Evolutionary conservation across 92 coral and sea anemone species (phyloP).

Genomic region (Porites rus): DNA sequence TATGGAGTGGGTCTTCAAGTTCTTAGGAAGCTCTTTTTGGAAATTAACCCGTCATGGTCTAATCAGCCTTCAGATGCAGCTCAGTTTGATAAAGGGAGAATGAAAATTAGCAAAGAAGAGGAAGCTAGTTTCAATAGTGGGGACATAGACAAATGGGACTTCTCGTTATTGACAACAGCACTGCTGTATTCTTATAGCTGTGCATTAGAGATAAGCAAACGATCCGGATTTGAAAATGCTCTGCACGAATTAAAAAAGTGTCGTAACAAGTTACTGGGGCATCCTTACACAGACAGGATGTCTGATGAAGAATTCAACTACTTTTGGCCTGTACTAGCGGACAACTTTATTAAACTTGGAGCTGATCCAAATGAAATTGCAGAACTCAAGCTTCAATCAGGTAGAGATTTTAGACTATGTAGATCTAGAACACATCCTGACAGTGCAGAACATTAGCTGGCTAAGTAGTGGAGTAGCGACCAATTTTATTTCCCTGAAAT

Average conservation of each 20-base stretch:
- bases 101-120: slow-evolving; percentile 61
- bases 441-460: neutral
- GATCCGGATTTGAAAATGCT: slow-evolving; percentile 42
- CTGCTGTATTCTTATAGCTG: slow-evolving; percentile 70
- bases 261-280: slow-evolving; percentile 79
- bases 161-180: slow-evolving; percentile 80
- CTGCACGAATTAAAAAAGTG: slow-evolving; percentile 62
- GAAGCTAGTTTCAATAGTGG: slow-evolving; percentile 63
- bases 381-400: slow-evolving; percentile 13
- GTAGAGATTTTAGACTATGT: neutral
- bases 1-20: slow-evolving; percentile 76
- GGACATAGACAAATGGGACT: slow-evolving; percentile 83
- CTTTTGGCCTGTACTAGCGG: slow-evolving; percentile 61
- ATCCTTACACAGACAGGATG: slow-evolving; percentile 70
- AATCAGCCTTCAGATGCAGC: slow-evolving; percentile 86
- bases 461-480: no score
- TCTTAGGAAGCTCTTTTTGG: slow-evolving; percentile 72
- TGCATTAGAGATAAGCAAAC: slow-evolving; percentile 45
- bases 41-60: slow-evolving; percentile 79
- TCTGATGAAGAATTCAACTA: slow-evolving; percentile 64
- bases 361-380: slow-evolving; percentile 63
- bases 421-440: neutral
- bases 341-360: slow-evolving; percentile 60
- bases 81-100: slow-evolving; percentile 59
- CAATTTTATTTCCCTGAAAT: no score